Percentiles rank a stretch among this genome's conserved stretches.
Evolutionary conservation across 2,113 vertebrate genomes (phyloP).

Genomic region (Callipepla squamata): DNA sequence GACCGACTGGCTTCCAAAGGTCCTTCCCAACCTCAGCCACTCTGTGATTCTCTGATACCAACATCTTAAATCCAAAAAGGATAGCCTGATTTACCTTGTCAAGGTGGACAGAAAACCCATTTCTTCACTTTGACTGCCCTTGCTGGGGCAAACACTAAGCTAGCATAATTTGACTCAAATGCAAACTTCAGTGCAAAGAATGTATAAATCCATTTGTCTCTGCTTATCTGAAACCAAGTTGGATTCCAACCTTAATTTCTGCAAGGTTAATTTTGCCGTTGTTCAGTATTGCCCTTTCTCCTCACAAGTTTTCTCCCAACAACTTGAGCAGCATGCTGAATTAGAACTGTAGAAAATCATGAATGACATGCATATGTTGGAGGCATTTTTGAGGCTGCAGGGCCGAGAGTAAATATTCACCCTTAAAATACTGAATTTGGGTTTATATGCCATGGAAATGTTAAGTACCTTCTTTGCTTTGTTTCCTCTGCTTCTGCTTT

Average conservation of each 20-base stretch:
- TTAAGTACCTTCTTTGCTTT: slow-evolving; percentile 56
- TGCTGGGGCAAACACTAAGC: background rate
- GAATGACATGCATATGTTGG: slow-evolving; percentile 30
- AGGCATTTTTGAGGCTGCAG: slow-evolving; percentile 40
- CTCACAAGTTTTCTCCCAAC: slow-evolving; percentile 15
- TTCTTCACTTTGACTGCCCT: background rate
- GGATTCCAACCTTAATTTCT: background rate
- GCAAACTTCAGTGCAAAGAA: background rate
- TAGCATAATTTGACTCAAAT: background rate
- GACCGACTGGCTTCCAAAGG: background rate
- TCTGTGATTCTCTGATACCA: background rate
- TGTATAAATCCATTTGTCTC: background rate
- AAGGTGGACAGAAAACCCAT: background rate
- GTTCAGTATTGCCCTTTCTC: slow-evolving; percentile 9
- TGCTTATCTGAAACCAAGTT: background rate
- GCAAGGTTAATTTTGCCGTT: slow-evolving; percentile 28
- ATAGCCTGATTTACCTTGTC: background rate
- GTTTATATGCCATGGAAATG: slow-evolving; percentile 59
- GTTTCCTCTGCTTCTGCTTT: slow-evolving; percentile 49
- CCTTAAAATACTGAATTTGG: slow-evolving; percentile 52
- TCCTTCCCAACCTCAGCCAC: background rate
- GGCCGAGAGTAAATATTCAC: slow-evolving; percentile 35
- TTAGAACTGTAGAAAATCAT: slow-evolving; percentile 60
- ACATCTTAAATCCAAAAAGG: background rate
- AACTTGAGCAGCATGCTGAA: slow-evolving; percentile 43